phyloP scores from a whole-genome alignment of 2,113 vertebrate genomes.

The Enhydra lutris region DNA sequence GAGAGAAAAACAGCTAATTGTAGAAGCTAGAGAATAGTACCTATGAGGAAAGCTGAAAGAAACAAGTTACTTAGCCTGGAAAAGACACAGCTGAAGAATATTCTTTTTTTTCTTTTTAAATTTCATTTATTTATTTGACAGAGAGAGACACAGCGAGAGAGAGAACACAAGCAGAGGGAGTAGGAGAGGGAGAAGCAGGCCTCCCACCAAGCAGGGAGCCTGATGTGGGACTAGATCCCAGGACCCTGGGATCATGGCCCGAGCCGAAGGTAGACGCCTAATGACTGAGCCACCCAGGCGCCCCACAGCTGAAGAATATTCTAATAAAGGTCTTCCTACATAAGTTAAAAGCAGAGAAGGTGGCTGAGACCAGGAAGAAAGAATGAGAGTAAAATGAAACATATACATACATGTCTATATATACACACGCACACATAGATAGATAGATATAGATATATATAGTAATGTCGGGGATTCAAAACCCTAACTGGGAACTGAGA shows the following conservation, averaged over 20 bases:
- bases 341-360: neutral
- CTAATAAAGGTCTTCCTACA: neutral
- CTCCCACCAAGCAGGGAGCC: too few relatives aligned
- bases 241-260: too few relatives aligned
- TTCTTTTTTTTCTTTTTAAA: neutral
- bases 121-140: too few relatives aligned
- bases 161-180: too few relatives aligned
- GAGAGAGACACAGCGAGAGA: too few relatives aligned
- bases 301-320: neutral
- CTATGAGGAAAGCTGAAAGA: neutral
- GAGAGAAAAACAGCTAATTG: neutral
- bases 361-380: neutral
- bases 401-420: neutral
- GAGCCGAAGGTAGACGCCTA: too few relatives aligned
- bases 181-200: too few relatives aligned
- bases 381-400: slow-evolving; percentile 21
- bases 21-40: neutral
- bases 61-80: neutral
- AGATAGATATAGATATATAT: too few relatives aligned
- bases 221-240: too few relatives aligned
- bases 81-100: neutral
- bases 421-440: neutral
- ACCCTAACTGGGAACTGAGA: neutral
- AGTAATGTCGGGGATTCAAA: neutral
- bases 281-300: too few relatives aligned